Evolutionary conservation across 2,113 vertebrate genomes (phyloP).

Genomic region (Trogon melanurus): DNA sequence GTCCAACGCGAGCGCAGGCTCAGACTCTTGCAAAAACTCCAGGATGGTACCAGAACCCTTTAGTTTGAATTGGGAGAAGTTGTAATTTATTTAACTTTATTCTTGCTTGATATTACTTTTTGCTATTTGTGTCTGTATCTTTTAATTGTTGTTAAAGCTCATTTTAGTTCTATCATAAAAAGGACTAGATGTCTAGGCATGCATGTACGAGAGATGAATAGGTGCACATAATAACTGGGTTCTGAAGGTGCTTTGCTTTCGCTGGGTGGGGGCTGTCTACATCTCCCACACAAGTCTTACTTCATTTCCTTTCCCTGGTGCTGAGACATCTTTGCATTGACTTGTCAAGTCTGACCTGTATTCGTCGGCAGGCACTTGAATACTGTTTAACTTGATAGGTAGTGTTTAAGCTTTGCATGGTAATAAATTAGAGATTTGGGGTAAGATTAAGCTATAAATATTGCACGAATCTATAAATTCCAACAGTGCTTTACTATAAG

Average conservation of each 20-base stretch:
- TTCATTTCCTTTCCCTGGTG: background rate
- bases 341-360: background rate
- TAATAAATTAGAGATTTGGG: background rate
- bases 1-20: background rate
- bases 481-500: background rate
- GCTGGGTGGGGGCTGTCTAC: too few relatives aligned
- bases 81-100: background rate
- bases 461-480: background rate
- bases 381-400: background rate
- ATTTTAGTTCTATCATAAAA: background rate
- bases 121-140: background rate
- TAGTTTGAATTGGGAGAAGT: background rate
- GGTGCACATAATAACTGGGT: background rate
- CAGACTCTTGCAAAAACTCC: background rate
- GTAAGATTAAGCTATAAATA: background rate
- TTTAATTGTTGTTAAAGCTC: background rate
- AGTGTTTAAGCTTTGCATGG: background rate
- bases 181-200: background rate
- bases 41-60: background rate
- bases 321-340: background rate
- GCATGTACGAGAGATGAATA: background rate
- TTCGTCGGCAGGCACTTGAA: background rate
- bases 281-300: background rate
- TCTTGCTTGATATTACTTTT: background rate
- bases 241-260: background rate